Base-by-base conservation (phyloP, 2,113 vertebrate genomes). In the Onychorhynchus coronatus region DNA sequence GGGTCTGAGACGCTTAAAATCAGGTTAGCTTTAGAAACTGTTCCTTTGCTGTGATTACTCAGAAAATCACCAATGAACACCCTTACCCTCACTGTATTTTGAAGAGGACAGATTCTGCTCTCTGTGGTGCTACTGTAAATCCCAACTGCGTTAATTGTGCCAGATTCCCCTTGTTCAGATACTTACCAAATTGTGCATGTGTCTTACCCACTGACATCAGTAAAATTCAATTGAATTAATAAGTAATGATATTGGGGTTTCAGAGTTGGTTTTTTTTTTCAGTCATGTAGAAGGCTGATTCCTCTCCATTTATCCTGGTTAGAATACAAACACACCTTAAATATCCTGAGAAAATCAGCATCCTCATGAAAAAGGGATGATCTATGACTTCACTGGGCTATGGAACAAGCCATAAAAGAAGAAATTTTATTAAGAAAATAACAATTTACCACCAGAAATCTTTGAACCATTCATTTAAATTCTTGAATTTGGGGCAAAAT, bases 1-100 rank as follows among this genome's bases (percentile, higher is more conserved):
- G 85, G 89, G 91, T 65, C 58, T 93, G 76, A 94, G 62, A 88
- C 85, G 53, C 66, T 89, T 84, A 53, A 92, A 94, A 92, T 95
- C 73, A 68, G 49, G 70, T 96, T 93, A 96, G 56, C 65, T 91
- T 75, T 61, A 78, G 88, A 18, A 56, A 76, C 85, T 35, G 21
- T 56, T 78, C 53, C 6, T 92, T 84, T 82, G 44, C 70, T 89
- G 76, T 89, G 61, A 76, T 81, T 92, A 58, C 70, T 78, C 61
- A 78, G 88, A 91, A 92, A 75, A 91, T 61, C 8, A 7, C 18
- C 47, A 53, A 47, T 71, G 61, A 46, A 42, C 46, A 67, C 61
- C 68, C 68, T 94, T 44, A 53, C 61, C 47, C 3, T 1, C 16
- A 21, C 27, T 42, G 14, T 37, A 31, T 91, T 93, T 68, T 92